Evolutionary conservation across 2,113 vertebrate species (phyloP), one percentile per base, ranked within the genome.

Genomic region (Pao palembangensis): DNA sequence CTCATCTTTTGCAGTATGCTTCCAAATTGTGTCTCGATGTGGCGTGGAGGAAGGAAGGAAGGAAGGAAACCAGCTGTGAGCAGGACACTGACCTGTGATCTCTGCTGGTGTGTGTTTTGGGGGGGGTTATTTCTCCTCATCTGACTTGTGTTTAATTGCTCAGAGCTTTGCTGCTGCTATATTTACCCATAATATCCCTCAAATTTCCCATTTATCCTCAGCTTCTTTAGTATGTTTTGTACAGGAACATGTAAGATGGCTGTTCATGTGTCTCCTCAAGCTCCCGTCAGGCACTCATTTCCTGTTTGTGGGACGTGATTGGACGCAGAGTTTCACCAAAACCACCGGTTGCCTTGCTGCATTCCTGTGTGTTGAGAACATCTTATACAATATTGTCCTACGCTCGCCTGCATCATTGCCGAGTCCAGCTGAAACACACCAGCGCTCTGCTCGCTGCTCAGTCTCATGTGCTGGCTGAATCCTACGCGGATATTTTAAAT

Each of bases 11-110:
- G 2, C 34, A 1, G 10, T 38, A 4, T 38, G 34, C 34, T 38
- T 38, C 34, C 34, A 8, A 12, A 12, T 38, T 12, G 10, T 11
- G 8, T 38, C 25, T 28, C 3, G 2, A 19, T 4, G 47, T n/a
- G 47, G n/a, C 2, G 6, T 16, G 46, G 7, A n/a, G n/a, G n/a
- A n/a, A n/a, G n/a, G n/a, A n/a, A 48, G 15, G 47, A 48, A 48
- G 43, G 43, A 44, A 17, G 13, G 12, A 44, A 13, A 2, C 16
- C 43, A 13, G 43, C 15, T 6, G 42, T 44, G 43, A 44, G 43
- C 3, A 44, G 66, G 66, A 79, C 71, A 65, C 71, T 81, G 78
- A 85, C 80, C 85, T 61, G 53, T 70, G 80, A 83, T 82, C 80
- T 78, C 51, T 65, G 31, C 19, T 50, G 54, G 44, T 48, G 51